Evolutionary conservation across 2,797 vertebrate genomes (phyloP), one percentile per base, ranked within the genome.

Genomic region (Threskiornis aethiopicus): DNA sequence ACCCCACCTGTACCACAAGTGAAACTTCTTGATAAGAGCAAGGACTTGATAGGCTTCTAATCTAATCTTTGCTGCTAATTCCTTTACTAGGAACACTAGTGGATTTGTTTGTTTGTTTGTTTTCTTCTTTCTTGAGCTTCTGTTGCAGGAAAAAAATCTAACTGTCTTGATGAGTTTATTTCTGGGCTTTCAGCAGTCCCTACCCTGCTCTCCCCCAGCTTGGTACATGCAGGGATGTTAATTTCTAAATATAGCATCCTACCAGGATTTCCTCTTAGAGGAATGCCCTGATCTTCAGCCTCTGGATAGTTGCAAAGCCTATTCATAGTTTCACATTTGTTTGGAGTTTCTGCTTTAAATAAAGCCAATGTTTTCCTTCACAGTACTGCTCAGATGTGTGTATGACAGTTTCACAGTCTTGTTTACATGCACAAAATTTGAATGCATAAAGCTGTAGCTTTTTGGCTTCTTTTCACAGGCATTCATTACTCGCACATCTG

Each of bases 21-120:
- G 25, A 81, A 57, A 31, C 20, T 49, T 71, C 1, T 86, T 75
- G 69, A 65, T 96, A 93, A 89, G 33, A 76, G 13, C 35, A 62
- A 76, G 35, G 26, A 37, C 33, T 37, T 64, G 29, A 76, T 61
- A 47, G 16, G 26, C 6, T 90, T 61, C 41, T 93, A 69, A 91
- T 89, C n/a, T 82, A 67, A 81, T 84, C 39, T 69, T 79, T 71
- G 35, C 41, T 88, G 24, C 5, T 84, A 90, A 88, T 69, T 76
- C 37, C 21, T 72, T 49, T 39, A 52, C 37, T 39, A 39, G 37
- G 37, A 39, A 5, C 42, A 59, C 4, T 10, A 16, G 8, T 55
- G 29, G 28, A 41, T 8, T 28, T 18, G 15, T 21, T 51, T 15
- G 15, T 21, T 51, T 15, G 22, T 7, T 52, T 20, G 31, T 67